Evolutionary conservation across 2,797 vertebrate genomes (phyloP), one percentile per base, ranked within the genome.

Genomic region (Propithecus deckenii): DNA sequence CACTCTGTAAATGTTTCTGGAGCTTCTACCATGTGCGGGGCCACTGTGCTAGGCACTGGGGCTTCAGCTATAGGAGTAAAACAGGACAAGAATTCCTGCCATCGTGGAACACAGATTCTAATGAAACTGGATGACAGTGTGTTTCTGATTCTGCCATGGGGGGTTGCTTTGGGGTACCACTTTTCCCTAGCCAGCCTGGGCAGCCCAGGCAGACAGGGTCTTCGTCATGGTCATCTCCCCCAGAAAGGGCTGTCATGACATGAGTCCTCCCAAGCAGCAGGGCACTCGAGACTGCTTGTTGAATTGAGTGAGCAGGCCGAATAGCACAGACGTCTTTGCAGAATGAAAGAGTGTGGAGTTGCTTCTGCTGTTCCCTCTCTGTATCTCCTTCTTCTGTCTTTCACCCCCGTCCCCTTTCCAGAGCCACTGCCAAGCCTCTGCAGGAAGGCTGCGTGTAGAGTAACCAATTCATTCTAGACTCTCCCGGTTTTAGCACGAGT

Each of bases 141-240:
- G 12, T 69, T 83, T 80, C 61, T 57, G 63, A 4, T 46, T 94
- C 63, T 59, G 41, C 35, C 86, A 48, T 1, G 38, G 22, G 20
- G 22, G 32, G 15, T 46, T 28, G 2, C 69, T 84, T 65, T 38
- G 46, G 46, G 48, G 20, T 13, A 25, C 41, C 4, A 43, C 41
- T 86, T 57, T 94, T 22, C 25, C 83, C 25, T 30, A 81, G 71
- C 25, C 48, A 92, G 9, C 20, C 28, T 89, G 75, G 13, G 12
- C 59, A 59, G 83, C 30, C 1, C 3, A 7, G 65, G 41, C 7
- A 67, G n/a, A 88, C 52, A 69, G 23, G 1, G 18, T 69, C 41
- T 91, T 74, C 48, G 10, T 38, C 17, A 8, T 20, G 52, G 20
- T 46, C 9, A 41, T 75, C 17, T 55, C 32, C 48, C 88, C 88